These are phyloP conservation scores for Drosophila rhopaloa DNA, from an alignment of 1,140 invertebrate species.

Conservation along the genomic window DNA sequence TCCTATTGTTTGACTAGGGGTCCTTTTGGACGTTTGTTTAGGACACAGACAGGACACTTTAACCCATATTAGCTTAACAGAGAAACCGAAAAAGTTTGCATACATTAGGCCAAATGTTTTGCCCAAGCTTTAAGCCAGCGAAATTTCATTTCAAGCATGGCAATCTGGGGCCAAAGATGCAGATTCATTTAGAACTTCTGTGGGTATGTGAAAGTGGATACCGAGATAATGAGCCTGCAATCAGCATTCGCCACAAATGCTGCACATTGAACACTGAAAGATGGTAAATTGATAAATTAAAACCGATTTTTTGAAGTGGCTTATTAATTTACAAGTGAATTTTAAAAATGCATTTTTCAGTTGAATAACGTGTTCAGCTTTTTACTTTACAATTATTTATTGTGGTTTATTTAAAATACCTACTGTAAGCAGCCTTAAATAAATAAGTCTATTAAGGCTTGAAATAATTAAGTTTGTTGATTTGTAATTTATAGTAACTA, in stretches of 20 bases:
- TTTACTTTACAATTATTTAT: too few species aligned
- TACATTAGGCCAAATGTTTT: conserved; percentile 23
- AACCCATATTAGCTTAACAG: conserved; percentile 43
- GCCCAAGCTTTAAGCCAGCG: conserved; percentile 19
- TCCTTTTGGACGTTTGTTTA: conserved; percentile 35
- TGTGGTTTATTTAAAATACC: too few species aligned
- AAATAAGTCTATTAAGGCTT: too few species aligned
- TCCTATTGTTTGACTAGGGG: conserved; percentile 36
- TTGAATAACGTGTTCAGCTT: too few species aligned
- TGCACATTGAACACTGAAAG: conserved; percentile 12
- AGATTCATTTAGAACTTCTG: conserved; percentile 24
- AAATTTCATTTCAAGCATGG: conserved; percentile 14
- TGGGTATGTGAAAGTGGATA: conserved; percentile 10
- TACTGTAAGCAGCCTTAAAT: too few species aligned
- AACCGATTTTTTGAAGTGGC: too few species aligned
- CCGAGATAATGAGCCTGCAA: conserved; percentile 52
- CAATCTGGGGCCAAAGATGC: conserved; percentile 27
- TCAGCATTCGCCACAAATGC: conserved; percentile 51
- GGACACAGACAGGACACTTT: conserved; percentile 42
- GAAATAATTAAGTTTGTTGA: too few species aligned
- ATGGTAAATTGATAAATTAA: too few species aligned
- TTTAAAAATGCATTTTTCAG: too few species aligned
- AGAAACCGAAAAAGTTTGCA: conserved; percentile 33
- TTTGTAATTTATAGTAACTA: too few species aligned
- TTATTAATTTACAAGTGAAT: too few species aligned